Conservation (phyloP, 2,888 invertebrate species). For the Brachylomia viminalis region DNA sequence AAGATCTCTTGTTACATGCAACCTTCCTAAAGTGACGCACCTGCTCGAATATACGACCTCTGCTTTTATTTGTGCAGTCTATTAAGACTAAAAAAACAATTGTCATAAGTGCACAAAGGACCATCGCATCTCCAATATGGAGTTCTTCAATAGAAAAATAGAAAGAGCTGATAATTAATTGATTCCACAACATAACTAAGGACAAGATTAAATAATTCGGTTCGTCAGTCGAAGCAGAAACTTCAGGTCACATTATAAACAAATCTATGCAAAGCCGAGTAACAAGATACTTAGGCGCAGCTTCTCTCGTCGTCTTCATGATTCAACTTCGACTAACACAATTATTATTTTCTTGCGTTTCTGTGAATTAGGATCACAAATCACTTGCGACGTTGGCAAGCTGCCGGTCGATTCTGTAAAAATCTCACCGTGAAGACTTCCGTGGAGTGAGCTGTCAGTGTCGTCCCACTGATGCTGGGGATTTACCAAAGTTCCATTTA, state of each 20-base stretch:
- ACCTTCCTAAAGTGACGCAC: constrained; percentile 6
- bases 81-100: neutral
- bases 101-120: neutral
- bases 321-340: constrained; percentile 35
- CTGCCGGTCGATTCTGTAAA: too few species aligned
- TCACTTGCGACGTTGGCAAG: constrained; percentile 39
- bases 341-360: constrained; percentile 14
- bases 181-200: too few species aligned
- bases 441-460: too few species aligned
- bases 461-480: too few species aligned
- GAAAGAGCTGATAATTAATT: neutral
- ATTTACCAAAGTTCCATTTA: too few species aligned
- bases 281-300: neutral
- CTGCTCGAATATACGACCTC: neutral
- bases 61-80: neutral
- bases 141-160: neutral
- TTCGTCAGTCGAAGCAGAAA: neutral
- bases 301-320: neutral
- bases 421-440: too few species aligned
- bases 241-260: neutral
- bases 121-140: neutral
- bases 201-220: neutral
- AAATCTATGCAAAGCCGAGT: neutral
- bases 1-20: constrained; percentile 11
- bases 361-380: constrained; percentile 40